phyloP scores from a whole-genome alignment of 2,888 invertebrate genomes.

The Agrilus mali region DNA sequence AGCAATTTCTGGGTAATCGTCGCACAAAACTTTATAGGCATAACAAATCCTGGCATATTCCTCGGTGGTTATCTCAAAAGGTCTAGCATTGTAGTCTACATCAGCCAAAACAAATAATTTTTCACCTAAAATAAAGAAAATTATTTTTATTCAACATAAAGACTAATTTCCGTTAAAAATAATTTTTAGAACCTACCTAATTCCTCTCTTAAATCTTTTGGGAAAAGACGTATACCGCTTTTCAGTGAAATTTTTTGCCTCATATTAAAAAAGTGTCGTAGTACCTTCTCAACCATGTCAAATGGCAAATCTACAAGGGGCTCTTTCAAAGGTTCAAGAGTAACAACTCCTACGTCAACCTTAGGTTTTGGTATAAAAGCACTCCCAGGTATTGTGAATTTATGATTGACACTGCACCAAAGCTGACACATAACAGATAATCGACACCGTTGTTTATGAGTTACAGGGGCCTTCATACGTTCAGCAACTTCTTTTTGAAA shows the following conservation, averaged over 20 bases:
- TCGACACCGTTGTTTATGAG: conserved; percentile 62
- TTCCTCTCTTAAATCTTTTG: conserved; percentile 50
- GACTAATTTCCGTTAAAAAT: not conserved
- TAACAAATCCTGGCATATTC: conserved; percentile 68
- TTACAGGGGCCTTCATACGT: conserved; percentile 67
- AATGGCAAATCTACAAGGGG: conserved; percentile 69
- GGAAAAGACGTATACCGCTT: conserved; percentile 64
- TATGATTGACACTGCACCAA: conserved; percentile 71
- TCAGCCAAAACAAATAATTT: conserved; percentile 60
- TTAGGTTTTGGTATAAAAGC: conserved; percentile 92
- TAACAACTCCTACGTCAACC: conserved; percentile 93
- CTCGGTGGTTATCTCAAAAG: conserved; percentile 62
- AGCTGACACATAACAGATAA: conserved; percentile 92
- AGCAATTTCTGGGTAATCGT: conserved; percentile 50
- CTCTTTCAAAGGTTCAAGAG: conserved; percentile 62
- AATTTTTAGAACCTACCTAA: conserved; percentile 32
- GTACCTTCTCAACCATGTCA: conserved; percentile 76
- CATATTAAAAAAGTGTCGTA: conserved; percentile 75
- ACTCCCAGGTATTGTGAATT: conserved; percentile 78
- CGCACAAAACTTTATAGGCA: conserved; percentile 62
- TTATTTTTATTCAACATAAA: too few relatives aligned
- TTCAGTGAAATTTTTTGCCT: conserved; percentile 71
- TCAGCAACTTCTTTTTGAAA: conserved; percentile 98
- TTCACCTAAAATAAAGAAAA: conserved; percentile 11
- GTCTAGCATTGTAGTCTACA: conserved; percentile 53